Conservation (phyloP, 2,113 vertebrate species). For the Zosterops lateralis region DNA sequence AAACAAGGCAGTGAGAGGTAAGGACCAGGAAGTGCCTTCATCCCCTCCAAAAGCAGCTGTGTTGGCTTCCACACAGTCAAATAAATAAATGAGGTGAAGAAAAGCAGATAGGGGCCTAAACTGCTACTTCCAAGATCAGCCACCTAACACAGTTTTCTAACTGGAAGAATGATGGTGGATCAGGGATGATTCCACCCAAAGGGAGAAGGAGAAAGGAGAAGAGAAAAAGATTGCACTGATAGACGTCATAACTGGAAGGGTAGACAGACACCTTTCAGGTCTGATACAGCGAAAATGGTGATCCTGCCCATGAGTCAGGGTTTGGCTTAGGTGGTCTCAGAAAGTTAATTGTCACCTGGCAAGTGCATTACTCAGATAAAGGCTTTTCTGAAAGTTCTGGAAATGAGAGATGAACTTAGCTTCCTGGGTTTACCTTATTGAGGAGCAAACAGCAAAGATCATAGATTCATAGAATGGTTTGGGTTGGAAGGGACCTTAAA, state of each 20-base stretch:
- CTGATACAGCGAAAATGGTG: not conserved
- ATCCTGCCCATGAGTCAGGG: accelerated
- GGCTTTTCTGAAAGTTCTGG: not conserved
- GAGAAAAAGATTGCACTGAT: not conserved
- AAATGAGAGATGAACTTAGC: not conserved
- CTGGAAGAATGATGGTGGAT: not conserved
- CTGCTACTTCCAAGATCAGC: not conserved
- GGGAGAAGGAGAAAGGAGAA: not conserved
- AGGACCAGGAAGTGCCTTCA: not conserved
- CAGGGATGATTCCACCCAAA: not conserved
- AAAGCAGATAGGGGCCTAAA: not conserved
- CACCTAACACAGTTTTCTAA: not conserved
- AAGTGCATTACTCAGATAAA: not conserved
- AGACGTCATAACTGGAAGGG: not conserved
- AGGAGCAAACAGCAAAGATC: not conserved
- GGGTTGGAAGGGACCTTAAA: not conserved
- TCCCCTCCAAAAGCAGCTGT: not conserved
- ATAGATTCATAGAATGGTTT: not conserved
- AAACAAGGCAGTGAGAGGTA: not conserved
- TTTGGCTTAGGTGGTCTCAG: not conserved
- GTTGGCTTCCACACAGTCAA: not conserved
- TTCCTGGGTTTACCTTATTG: not conserved
- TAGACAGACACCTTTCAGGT: not conserved
- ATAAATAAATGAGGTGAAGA: not conserved
- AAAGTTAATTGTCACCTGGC: not conserved